A percentile compares a stretch with the other conserved stretches of the same genome.
Conservation (phyloP, 1,140 invertebrate genomes). For the Carposina sasakii region DNA sequence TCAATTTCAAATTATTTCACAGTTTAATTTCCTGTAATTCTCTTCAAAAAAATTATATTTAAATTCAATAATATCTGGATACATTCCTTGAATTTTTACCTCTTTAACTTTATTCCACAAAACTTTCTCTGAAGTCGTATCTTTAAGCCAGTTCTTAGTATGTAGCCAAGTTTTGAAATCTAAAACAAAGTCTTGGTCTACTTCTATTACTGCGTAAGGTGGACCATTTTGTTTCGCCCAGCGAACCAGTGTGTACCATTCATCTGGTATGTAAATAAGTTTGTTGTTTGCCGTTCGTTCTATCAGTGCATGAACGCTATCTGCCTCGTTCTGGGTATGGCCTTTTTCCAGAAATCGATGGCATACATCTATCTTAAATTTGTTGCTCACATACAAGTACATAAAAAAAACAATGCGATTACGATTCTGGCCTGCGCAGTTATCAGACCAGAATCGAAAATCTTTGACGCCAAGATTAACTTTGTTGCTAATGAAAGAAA, state of each 20-base stretch:
- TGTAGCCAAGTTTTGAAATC: no score
- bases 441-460: no score
- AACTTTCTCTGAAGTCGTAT: constrained; percentile 16
- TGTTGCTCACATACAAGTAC: constrained; percentile 15
- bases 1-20: no score
- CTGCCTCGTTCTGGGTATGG: no score
- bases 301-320: constrained; percentile 12
- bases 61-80: constrained; percentile 12
- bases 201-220: constrained; percentile 9
- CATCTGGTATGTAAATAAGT: constrained; percentile 12
- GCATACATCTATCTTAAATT: no score
- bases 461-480: no score
- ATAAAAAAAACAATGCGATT: no score
- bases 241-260: constrained; percentile 17
- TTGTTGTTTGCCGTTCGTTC: constrained; percentile 9
- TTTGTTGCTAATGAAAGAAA: no score
- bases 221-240: constrained; percentile 13
- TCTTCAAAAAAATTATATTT: constrained; percentile 14
- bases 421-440: no score
- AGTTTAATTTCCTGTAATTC: no score
- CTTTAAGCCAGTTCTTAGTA: constrained; percentile 18
- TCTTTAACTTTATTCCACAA: no score
- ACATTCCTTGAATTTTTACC: constrained; percentile 15
- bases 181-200: constrained; percentile 14
- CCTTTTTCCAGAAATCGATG: no score